Evolutionary conservation across 2,113 vertebrate genomes (phyloP).

Genomic region (Acinonyx jubatus): DNA sequence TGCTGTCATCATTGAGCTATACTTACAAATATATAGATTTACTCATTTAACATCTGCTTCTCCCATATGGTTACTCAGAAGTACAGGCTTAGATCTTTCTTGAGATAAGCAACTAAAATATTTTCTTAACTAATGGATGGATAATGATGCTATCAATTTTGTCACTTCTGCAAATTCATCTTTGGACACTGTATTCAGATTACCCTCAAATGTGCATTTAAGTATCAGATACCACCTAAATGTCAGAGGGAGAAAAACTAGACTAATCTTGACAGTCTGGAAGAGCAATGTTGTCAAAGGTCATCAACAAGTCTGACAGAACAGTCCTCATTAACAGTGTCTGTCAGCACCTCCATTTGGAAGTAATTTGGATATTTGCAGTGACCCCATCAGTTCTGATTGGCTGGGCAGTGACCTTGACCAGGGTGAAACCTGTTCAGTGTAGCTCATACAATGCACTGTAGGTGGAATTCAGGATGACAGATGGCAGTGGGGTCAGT

Average conservation of each 20-base stretch:
- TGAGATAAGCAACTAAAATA: slow-evolving; percentile 44
- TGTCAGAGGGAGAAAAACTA: slow-evolving; percentile 48
- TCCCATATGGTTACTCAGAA: not conserved
- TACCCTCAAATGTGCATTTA: slow-evolving; percentile 52
- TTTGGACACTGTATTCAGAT: slow-evolving; percentile 46
- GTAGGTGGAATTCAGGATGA: slow-evolving; percentile 54
- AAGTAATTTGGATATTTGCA: slow-evolving; percentile 73
- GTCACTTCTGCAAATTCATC: slow-evolving; percentile 34
- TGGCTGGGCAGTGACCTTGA: slow-evolving; percentile 72
- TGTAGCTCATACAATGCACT: not conserved
- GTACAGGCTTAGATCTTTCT: not conserved
- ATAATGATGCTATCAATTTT: slow-evolving; percentile 17
- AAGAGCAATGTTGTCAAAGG: slow-evolving; percentile 68
- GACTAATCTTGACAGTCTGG: slow-evolving; percentile 41
- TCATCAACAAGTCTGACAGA: slow-evolving; percentile 66
- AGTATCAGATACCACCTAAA: slow-evolving; percentile 62
- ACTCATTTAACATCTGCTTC: not conserved
- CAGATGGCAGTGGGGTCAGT: slow-evolving; percentile 63
- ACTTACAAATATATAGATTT: not conserved
- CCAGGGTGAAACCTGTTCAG: slow-evolving; percentile 45
- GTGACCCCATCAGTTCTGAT: slow-evolving; percentile 60
- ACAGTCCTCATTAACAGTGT: slow-evolving; percentile 61
- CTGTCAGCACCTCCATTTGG: slow-evolving; percentile 76
- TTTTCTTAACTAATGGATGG: slow-evolving; percentile 64
- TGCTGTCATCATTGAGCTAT: not conserved